Evolutionary conservation across 2,888 invertebrate genomes (phyloP), one percentile per base, ranked within the genome.

Genomic region (Rotaria socialis): DNA sequence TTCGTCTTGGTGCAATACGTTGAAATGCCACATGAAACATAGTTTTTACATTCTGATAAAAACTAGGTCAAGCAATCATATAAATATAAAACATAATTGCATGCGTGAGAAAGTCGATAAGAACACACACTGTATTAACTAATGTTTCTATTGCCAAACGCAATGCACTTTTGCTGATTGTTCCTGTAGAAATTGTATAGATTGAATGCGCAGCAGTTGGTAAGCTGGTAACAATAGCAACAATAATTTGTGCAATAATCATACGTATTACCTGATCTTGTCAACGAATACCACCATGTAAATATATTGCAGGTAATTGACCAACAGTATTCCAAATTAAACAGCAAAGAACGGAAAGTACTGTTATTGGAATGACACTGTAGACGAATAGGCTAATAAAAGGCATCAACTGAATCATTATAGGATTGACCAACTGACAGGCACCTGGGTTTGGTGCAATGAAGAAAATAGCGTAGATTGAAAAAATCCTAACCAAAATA

Each of bases 241-340:
- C 58, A 58, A 58, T n/a, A n/a, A 58, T 58, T 58, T 58, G 58
- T 10, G 58, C n/a, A 58, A 58, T n/a, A n/a, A 58, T 58, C 58
- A 58, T 58, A 11, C 58, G 58, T 58, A n/a, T 58, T n/a, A 58
- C 58, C n/a, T 58, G 58, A 58, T 58, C 58, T 0, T 58, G 58
- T 58, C n/a, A n/a, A 58, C 58, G 58, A n/a, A 4, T 58, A 11
- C 58, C 58, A 2, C 58, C 58, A n/a, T 58, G n/a, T 58, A 58
- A n/a, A 58, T 58, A 58, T 58, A n/a, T 58, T 58, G 11, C 1
- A 11, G 58, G 58, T 58, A 58, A 58, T n/a, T 58, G 58, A 58
- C 58, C 58, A n/a, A 58, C n/a, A 11, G 58, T n/a, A n/a, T 58
- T n/a, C 58, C 58, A 58, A 58, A 58, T 58, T 2, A 58, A 4